Base-by-base conservation (phyloP, 2,113 vertebrate genomes). In the Cyprinodon brontotheroides region DNA sequence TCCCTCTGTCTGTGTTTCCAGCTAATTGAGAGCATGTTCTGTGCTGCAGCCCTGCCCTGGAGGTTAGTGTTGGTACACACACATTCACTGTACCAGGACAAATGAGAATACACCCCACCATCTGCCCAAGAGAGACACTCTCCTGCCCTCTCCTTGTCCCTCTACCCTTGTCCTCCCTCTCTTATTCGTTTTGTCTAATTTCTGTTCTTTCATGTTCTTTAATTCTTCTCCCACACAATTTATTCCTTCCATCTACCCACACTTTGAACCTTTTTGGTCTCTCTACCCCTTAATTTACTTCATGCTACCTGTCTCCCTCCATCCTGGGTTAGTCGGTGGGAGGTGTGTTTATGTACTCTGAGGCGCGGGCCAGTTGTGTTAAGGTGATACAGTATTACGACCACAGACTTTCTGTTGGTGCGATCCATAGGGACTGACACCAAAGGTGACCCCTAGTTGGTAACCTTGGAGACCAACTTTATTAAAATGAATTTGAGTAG, bases 401-500 rank as follows among this genome's bases (percentile, higher is more conserved):
- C 57, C 70, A 68, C 76, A 87, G 83, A 82, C 81, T 87, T 88
- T 89, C 70, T 13, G 60, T 43, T 68, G 74, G 75, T n/a, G 81
- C 61, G 79, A 88, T 93, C 96, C 95, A 95, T 95, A 94, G 85
- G 90, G 93, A 93, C 95, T 97, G 96, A 97, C 97, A 98, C 93
- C 91, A 93, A 98, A 98, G 97, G 97, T 99, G 97, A 98, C 96
- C 95, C 94, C 93, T 86, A 94, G 95, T 94, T 94, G 94, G 95
- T 98, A 96, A 99, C 98, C 98, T 99, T 98, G 96, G 89, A 92
- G 92, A 92, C 95, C 96, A 97, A 97, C 95, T 98, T 98, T 99
- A 99, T 99, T 98, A 98, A 98, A 98, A 99, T 98, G 96, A 98
- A 98, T 98, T 97, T 99, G 95, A 95, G 96, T 95, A 95, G 96